Evolutionary conservation across 2,888 invertebrate species (phyloP), one percentile per base, ranked within the genome.

Genomic region (Melanotus villosus): DNA sequence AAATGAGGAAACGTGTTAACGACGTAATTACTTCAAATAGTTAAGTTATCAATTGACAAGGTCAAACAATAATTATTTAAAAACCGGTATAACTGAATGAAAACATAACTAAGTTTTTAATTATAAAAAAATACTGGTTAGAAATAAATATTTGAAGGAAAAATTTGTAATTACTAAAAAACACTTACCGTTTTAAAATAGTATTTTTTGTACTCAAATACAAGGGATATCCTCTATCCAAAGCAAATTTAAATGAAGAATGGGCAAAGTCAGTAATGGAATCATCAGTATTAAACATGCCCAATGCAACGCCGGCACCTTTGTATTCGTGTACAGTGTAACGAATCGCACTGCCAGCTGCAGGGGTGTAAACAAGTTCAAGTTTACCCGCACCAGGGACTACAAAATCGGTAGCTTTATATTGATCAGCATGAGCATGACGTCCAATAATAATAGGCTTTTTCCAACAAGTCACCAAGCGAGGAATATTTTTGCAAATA

Each of bases 381-480:
- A 99, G 86, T 81, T 91, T 95, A 21, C 99, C 99, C 56, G 92
- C 90, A 4, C 94, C 93, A 56, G 98, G 97, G 0, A 99, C 95
- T 9, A 99, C 89, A 85, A 98, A 97, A 85, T 99, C 99, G 10
- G 96, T 97, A 0, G 98, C 98, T 86, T 96, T 96, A 84, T 98
- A 98, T 84, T 98, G 98, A 86, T 99, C 99, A 34, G 95, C 99
- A 82, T 98, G 96, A 60, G 99, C 99, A 83, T 99, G 99, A 87
- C 99, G 94, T 1, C 99, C 99, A 80, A 99, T 99, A 63, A 99
- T 94, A 76, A 99, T 99, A 4, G 99, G 98, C 80, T 98, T 93
- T 52, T 91, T 92, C 99, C 99, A 99, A 34, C 95, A 93, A 47
- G 93, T 91, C 0, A 99, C 99, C 67, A 99, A 89, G 73, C 98